Base-by-base conservation (phyloP, 2,113 vertebrate species). In the Turnix velox region DNA sequence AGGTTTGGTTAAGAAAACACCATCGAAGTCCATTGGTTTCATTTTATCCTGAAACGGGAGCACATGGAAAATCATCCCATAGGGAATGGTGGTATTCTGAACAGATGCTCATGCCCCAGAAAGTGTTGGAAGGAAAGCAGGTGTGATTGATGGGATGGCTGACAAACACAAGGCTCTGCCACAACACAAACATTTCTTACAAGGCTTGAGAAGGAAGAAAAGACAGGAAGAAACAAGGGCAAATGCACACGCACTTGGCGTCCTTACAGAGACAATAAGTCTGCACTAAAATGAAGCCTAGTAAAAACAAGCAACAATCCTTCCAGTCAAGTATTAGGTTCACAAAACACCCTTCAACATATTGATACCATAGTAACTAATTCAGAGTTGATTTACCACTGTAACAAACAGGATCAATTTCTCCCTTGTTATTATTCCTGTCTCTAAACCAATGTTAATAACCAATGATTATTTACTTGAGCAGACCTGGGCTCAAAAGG, bases 21-120 rank as follows among this genome's bases (percentile, higher is more conserved):
- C 6, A 35, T 66, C 85, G 87, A 62, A 91, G 89, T 85, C 87
- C 74, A 73, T 49, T 80, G 84, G 62, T 40, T 93, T 93, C 79
- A 92, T 89, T 92, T 62, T 63, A 76, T 24, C 46, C 81, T 85
- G 84, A 94, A 91, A 93, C 1, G 1, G 51, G 0, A 92, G 46
- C 81, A 93, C 73, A 95, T 24, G 91, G 87, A 74, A 93, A 92
- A 63, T 15, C 49, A 37, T 58, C 58, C 87, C 71, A 22, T 4
- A 46, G 92, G 84, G 88, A 91, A 31, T 3, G 2, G 80, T 31
- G 74, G 37, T 49, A 58, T 79, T 87, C 40, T 63, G 28, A 93
- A 68, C 94, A 96, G 92, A 93, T 93, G 92, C 43, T 93, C 78
- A 76, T 76, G 87, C 77, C 63, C 79, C 33, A 62, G 89, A 63